Percentiles rank a stretch among this genome's conserved stretches.
phyloP scores from a whole-genome alignment of 1,140 invertebrate genomes.

The Asobara japonica region DNA sequence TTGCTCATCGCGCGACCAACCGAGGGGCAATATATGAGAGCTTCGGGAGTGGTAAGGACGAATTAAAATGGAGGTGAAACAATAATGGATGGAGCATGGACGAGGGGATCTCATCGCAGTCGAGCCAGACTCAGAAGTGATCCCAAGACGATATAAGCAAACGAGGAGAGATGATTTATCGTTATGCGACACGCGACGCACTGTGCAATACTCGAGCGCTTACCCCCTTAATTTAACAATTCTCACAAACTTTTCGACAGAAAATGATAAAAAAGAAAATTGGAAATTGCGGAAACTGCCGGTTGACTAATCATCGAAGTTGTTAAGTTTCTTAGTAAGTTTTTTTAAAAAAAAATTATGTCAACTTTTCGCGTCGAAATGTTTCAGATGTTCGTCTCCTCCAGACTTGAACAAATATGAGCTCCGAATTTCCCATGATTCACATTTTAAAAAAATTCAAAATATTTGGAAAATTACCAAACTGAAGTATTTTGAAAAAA shows the following conservation, averaged over 20 bases:
- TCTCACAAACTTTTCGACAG: neutral
- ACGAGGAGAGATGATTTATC: constrained; percentile 59
- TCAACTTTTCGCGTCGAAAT: too few species aligned
- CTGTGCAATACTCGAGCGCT: constrained; percentile 35
- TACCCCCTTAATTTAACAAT: neutral
- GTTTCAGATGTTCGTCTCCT: too few species aligned
- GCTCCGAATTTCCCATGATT: too few species aligned
- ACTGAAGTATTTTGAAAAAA: too few species aligned
- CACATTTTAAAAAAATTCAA: too few species aligned
- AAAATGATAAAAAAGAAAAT: neutral
- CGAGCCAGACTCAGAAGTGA: constrained; percentile 35
- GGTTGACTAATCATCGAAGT: neutral
- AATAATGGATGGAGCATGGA: constrained; percentile 30
- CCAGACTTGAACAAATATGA: too few species aligned
- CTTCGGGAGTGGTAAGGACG: neutral
- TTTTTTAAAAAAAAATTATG: too few species aligned
- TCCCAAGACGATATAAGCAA: constrained; percentile 44
- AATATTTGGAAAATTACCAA: too few species aligned
- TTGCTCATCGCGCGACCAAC: too few species aligned
- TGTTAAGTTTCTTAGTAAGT: too few species aligned
- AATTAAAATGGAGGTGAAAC: neutral
- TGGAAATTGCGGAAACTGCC: neutral
- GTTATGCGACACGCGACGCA: constrained; percentile 50
- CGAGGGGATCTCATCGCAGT: constrained; percentile 33
- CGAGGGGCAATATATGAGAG: neutral